phyloP scores from a whole-genome alignment of 1,140 invertebrate genomes.

The Zaprionus vittiger region DNA sequence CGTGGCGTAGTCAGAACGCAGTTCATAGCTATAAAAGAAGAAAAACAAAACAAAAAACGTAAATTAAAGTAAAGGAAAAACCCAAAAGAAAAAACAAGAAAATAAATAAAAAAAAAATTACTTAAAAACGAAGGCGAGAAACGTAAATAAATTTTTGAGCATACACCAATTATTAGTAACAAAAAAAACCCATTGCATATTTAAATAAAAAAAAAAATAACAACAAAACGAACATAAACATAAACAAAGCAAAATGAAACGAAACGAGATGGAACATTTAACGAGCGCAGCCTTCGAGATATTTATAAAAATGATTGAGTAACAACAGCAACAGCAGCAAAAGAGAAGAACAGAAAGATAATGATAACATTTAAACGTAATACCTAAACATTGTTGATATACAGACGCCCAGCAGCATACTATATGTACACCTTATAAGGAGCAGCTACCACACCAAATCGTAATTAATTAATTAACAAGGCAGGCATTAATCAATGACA shows the following conservation, averaged over 20 bases:
- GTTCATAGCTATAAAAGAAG: conserved; percentile 66
- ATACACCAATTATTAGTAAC: conserved; percentile 74
- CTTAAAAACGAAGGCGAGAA: conserved; percentile 21
- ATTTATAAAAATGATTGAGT: conserved; percentile 42
- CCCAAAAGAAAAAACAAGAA: conserved; percentile 22
- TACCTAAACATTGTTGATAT: conserved; percentile 60
- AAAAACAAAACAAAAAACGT: conserved; percentile 8
- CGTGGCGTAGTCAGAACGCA: conserved; percentile 63
- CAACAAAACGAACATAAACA: conserved; percentile 33
- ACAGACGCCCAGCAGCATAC: conserved; percentile 51
- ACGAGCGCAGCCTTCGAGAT: conserved; percentile 64
- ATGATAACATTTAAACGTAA: conserved; percentile 36
- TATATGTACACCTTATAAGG: conserved; percentile 24
- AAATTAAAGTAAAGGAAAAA: conserved; percentile 25
- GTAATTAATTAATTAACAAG: conserved; percentile 46
- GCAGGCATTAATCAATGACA: conserved; percentile 61
- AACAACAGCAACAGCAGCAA: conserved; percentile 18
- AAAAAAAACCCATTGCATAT: conserved; percentile 38
- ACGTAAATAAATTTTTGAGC: conserved; percentile 61
- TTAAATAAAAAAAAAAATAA: conserved; percentile 41
- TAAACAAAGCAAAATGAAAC: conserved; percentile 49
- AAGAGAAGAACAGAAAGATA: conserved; percentile 5
- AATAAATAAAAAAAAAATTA: conserved; percentile 15
- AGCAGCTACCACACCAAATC: conserved; percentile 24
- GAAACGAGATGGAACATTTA: conserved; percentile 38